Conservation (phyloP, 2,797 vertebrate species). For the Tolypeutes matacus region DNA sequence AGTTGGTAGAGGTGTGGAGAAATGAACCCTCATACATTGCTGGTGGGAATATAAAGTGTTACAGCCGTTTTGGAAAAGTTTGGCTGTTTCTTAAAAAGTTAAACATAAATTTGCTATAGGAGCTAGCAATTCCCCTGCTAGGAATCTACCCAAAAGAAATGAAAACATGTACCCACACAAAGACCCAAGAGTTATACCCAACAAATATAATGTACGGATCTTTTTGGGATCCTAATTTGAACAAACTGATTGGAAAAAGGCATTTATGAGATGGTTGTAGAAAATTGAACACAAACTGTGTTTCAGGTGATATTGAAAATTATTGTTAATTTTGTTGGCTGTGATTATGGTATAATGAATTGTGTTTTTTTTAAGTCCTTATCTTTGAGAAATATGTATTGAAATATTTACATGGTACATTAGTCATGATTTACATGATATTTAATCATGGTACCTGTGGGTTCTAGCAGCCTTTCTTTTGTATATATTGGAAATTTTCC, state of each 20-base stretch:
- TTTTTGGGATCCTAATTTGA: constrained; percentile 13
- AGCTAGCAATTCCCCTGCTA: background rate
- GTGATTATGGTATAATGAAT: background rate
- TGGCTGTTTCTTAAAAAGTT: background rate
- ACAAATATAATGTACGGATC: background rate
- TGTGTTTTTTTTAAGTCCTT: background rate
- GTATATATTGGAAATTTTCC: constrained; percentile 36
- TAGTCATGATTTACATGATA: background rate
- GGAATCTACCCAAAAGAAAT: background rate
- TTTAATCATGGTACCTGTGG: background rate
- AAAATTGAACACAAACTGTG: background rate
- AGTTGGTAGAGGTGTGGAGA: background rate
- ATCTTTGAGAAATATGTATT: background rate
- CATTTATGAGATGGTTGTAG: constrained; percentile 2
- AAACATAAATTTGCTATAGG: background rate
- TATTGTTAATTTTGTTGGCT: background rate
- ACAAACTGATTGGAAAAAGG: background rate
- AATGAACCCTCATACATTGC: background rate
- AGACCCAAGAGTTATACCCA: background rate
- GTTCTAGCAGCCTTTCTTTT: background rate
- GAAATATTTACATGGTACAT: constrained; percentile 41
- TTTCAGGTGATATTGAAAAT: constrained; percentile 14
- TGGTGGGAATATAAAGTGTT: background rate
- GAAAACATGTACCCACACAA: background rate
- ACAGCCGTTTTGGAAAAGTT: background rate